Evolutionary conservation across 2,113 vertebrate genomes (phyloP).

Genomic region (Paramormyrops kingsleyae): DNA sequence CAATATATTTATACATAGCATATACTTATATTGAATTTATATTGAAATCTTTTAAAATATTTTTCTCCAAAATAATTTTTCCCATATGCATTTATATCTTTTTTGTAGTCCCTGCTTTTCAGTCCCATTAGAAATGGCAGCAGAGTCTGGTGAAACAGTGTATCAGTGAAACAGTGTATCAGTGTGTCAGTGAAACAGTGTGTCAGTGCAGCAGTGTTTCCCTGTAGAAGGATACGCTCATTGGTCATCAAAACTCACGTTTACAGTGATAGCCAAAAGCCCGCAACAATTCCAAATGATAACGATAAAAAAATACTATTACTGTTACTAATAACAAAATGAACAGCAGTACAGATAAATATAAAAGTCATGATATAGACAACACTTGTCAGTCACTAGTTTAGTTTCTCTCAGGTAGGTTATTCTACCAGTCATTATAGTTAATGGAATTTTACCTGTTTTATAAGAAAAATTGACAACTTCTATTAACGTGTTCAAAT

Average conservation of each 20-base stretch:
- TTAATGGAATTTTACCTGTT: constrained; percentile 46
- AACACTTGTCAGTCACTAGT: constrained; percentile 46
- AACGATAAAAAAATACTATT: constrained; percentile 51
- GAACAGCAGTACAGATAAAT: constrained; percentile 52
- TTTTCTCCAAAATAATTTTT: constrained; percentile 2
- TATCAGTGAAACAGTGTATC: not conserved
- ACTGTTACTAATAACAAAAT: constrained; percentile 63
- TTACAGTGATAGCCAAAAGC: constrained; percentile 63
- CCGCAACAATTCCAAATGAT: constrained; percentile 48
- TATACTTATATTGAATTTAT: constrained; percentile 1
- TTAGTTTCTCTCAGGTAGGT: constrained; percentile 22
- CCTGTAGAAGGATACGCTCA: constrained; percentile 55
- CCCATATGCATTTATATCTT: not conserved
- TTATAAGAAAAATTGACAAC: constrained; percentile 49
- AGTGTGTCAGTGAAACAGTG: not conserved
- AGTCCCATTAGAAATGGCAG: not conserved
- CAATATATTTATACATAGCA: constrained; percentile 12
- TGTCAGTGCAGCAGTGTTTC: not conserved
- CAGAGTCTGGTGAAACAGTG: not conserved
- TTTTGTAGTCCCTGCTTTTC: not conserved
- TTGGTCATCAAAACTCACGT: constrained; percentile 42
- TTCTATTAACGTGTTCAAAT: constrained; percentile 28
- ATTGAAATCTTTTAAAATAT: not conserved
- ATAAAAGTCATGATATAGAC: constrained; percentile 49
- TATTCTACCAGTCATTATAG: constrained; percentile 49